Base-by-base conservation (phyloP, 2,113 vertebrate species). In the Tautogolabrus adspersus region DNA sequence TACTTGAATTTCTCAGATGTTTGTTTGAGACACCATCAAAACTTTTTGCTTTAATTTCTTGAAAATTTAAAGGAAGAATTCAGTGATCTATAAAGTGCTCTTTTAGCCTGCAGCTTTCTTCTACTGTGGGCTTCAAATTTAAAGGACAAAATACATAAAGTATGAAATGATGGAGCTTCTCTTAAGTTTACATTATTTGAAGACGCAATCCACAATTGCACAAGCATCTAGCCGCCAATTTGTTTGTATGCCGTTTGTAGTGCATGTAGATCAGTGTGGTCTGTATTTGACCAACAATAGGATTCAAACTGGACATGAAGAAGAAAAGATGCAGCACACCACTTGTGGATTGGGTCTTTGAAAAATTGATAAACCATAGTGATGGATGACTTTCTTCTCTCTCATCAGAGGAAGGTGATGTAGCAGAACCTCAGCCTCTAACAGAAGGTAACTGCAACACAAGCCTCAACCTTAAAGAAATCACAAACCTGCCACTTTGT, bases 371-470 rank as follows among this genome's bases (percentile, higher is more conserved):
- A 10, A 47, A 79, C 34, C 57, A 8, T 64, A 81, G 23, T 85
- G 54, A 83, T 79, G 61, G 38, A 79, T 81, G 60, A 9, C 26
- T 54, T 79, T 77, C 23, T 10, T 82, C 16, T 82, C 72, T 76
- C 69, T 74, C 23, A 76, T 81, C 69, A 83, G 89, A 85, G 54
- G 81, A 81, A 56, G 71, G 22, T 60, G 77, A 51, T 18, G 44
- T 72, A 23, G 70, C 69, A 47, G 87, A 63, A 61, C 71, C 83
- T 55, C 78, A 75, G 3, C 78, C 67, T 71, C 21, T 83, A 59
- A 63, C 84, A 69, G 90, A 93, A 38, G 87, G 84, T 19, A 89
- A 83, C 84, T 86, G 83, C 76, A 83, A 82, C 49, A 60, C 81
- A 13, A 82, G 77, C 56, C 44, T 91, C 16, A 57, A 82, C 22